These are phyloP conservation scores for Noctua janthe DNA, from an alignment of 2,888 invertebrate species.

Conservation along the genomic window DNA sequence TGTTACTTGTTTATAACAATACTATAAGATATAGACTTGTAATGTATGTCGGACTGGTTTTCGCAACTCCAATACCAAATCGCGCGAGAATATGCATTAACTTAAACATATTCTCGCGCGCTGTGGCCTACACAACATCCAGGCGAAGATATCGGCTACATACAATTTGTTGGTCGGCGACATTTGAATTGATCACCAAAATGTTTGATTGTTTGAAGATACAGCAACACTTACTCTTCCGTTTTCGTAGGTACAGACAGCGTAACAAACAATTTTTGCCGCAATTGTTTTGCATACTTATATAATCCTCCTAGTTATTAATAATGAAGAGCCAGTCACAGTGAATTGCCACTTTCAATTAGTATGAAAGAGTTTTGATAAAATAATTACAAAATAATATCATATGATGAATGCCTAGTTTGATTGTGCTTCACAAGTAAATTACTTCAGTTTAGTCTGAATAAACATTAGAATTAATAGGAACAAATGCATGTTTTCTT, in stretches of 20 bases:
- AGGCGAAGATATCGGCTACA: neutral
- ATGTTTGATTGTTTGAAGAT: neutral
- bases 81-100: neutral
- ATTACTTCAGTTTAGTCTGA: neutral
- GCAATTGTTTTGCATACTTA: neutral
- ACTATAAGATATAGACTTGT: neutral
- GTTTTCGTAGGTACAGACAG: neutral
- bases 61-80: neutral
- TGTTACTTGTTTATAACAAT: neutral
- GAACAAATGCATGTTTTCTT: neutral
- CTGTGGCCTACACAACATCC: neutral
- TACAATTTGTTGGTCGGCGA: neutral
- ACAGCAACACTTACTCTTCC: neutral
- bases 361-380: conserved; percentile 2
- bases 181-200: neutral
- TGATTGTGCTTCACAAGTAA: neutral
- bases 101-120: neutral
- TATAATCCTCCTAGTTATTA: neutral
- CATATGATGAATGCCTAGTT: neutral
- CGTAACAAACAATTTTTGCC: neutral
- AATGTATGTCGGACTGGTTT: neutral
- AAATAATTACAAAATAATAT: neutral
- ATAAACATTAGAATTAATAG: neutral
- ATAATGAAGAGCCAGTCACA: conserved; percentile 13
- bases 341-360: conserved; percentile 6